phyloP scores from a whole-genome alignment of 1,140 invertebrate genomes.

The Papilio dardanus region DNA sequence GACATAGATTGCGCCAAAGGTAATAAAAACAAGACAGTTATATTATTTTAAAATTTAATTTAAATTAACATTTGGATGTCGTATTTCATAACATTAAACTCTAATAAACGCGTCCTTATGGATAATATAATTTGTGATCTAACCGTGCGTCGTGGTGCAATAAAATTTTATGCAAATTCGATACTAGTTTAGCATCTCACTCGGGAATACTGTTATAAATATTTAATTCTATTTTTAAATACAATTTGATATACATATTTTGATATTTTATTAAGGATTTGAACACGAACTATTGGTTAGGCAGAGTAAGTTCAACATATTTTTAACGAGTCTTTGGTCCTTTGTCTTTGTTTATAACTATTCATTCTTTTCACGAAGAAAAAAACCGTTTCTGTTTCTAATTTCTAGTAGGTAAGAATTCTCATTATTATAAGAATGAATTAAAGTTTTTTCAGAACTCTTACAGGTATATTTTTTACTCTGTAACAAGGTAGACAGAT shows the following conservation, averaged over 20 bases:
- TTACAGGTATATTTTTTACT: background rate
- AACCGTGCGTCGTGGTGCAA: background rate
- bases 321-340: background rate
- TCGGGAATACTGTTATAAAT: background rate
- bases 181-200: background rate
- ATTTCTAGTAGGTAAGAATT: too few species aligned
- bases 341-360: too few species aligned
- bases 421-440: too few species aligned
- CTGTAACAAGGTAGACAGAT: background rate
- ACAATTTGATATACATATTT: background rate
- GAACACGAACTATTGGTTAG: background rate
- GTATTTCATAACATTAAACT: background rate
- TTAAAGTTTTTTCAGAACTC: too few species aligned
- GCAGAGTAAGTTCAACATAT: background rate
- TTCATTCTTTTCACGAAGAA: background rate
- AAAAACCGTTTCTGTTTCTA: too few species aligned
- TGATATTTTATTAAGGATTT: background rate
- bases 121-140: slow-evolving; percentile 13
- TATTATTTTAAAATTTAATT: background rate
- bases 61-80: background rate
- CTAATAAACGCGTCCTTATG: background rate
- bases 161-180: slow-evolving; percentile 16
- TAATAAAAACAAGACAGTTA: background rate
- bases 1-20: too few species aligned
- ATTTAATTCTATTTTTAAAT: background rate